Conservation (phyloP, 2,113 vertebrate genomes). For the Morone saxatilis region DNA sequence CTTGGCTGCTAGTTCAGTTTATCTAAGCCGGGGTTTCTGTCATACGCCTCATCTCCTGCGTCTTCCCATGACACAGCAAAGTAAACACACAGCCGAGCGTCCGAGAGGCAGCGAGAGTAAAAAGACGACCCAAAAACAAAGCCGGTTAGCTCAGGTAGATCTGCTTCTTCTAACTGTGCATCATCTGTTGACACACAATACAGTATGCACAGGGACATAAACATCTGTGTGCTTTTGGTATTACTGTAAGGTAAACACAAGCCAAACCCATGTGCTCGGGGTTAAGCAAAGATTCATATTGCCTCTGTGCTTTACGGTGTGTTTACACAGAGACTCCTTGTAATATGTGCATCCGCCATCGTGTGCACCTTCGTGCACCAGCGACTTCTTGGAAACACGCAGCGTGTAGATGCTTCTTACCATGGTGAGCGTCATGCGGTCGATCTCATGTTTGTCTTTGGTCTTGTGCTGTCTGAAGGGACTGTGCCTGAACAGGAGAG, state of each 20-base stretch:
- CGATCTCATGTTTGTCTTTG: constrained; percentile 99
- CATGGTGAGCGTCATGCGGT: constrained; percentile 98
- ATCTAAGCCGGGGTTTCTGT: constrained; percentile 21
- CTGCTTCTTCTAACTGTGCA: not conserved
- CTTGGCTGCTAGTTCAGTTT: constrained; percentile 1
- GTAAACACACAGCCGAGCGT: not conserved
- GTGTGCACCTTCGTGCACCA: not conserved
- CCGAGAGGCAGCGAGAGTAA: not conserved
- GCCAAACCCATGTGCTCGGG: constrained; percentile 22
- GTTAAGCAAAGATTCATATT: constrained; percentile 28
- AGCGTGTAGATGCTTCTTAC: constrained; percentile 81
- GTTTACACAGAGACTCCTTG: constrained; percentile 33
- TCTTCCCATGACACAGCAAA: constrained; percentile 16
- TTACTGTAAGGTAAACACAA: constrained; percentile 41
- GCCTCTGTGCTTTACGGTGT: not conserved
- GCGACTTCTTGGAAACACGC: constrained; percentile 1
- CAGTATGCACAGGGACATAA: not conserved
- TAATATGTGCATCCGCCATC: not conserved
- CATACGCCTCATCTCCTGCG: constrained; percentile 9
- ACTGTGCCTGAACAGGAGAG: constrained; percentile 89
- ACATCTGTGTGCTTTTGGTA: constrained; percentile 41
- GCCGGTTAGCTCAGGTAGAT: not conserved
- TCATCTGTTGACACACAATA: not conserved
- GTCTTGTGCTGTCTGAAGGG: constrained; percentile 99
- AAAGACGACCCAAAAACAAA: constrained; percentile 1